Evolutionary conservation across 2,113 vertebrate genomes (phyloP).

Genomic region (Pycnonotus jocosus): DNA sequence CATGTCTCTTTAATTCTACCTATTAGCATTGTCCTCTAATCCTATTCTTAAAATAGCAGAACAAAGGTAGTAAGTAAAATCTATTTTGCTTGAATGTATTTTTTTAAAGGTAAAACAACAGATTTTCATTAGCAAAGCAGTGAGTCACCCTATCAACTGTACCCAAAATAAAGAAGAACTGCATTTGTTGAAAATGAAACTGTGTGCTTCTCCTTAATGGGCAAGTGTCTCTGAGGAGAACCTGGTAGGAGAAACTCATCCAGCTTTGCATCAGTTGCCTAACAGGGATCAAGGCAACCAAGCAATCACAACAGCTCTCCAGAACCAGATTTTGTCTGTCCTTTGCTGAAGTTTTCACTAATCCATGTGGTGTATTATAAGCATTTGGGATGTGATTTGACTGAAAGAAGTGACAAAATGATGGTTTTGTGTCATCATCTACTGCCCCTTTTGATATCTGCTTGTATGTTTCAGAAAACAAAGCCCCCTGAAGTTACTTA

Average conservation of each 20-base stretch:
- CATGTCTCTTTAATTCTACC: neutral
- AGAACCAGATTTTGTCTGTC: neutral
- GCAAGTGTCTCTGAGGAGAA: slow-evolving; percentile 42
- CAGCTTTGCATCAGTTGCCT: neutral
- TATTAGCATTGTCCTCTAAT: slow-evolving; percentile 19
- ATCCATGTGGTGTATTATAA: neutral
- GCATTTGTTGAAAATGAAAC: slow-evolving; percentile 57
- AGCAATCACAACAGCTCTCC: neutral
- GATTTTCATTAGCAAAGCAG: slow-evolving; percentile 52
- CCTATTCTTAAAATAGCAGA: slow-evolving; percentile 17
- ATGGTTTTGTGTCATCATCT: neutral
- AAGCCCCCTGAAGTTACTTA: neutral
- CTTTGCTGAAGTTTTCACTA: neutral
- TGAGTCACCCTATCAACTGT: slow-evolving; percentile 65
- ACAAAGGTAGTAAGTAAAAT: slow-evolving; percentile 35
- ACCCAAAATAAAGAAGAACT: slow-evolving; percentile 61
- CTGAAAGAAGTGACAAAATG: neutral
- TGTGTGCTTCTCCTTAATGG: slow-evolving; percentile 41
- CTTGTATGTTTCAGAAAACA: neutral
- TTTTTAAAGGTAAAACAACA: slow-evolving; percentile 29
- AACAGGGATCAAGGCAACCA: neutral
- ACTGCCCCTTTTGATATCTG: neutral
- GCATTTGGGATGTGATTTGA: neutral
- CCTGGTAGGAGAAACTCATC: slow-evolving; percentile 20
- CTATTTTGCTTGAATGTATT: slow-evolving; percentile 13